Evolutionary conservation across 2,888 invertebrate genomes (phyloP).

Genomic region (Callyntrura guangdongensis): DNA sequence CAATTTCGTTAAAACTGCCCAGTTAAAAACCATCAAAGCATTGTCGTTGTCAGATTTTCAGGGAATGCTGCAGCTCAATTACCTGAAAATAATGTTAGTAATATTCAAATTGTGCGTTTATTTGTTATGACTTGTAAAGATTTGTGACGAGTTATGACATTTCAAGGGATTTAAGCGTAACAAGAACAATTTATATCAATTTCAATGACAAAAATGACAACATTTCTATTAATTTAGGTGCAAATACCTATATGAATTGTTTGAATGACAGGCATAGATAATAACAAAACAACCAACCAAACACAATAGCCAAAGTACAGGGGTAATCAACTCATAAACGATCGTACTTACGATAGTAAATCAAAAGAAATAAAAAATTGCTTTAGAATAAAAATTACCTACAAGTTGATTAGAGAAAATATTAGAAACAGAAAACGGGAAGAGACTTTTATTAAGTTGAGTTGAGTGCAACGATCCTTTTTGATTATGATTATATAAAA

Average conservation of each 20-base stretch:
- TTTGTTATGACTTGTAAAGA: no score
- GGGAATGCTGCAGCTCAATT: no score
- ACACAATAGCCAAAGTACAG: no score
- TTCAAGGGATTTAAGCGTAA: neutral
- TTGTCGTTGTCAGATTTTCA: no score
- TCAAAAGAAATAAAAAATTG: neutral
- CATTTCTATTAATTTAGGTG: neutral
- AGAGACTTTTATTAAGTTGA: neutral
- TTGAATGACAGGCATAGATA: no score
- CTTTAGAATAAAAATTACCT: neutral
- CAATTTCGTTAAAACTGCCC: no score
- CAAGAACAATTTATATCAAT: neutral
- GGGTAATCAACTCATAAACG: neutral
- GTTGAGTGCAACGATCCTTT: neutral
- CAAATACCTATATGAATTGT: no score
- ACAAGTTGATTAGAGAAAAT: neutral
- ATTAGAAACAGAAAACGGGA: slow-evolving; percentile 27
- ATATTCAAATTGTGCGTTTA: no score
- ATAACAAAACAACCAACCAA: no score
- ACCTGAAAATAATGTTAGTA: no score
- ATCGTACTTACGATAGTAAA: neutral
- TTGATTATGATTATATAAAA: neutral
- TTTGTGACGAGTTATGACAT: neutral
- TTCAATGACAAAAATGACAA: slow-evolving; percentile 35
- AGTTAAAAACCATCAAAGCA: no score